phyloP scores from a whole-genome alignment of 2,113 vertebrate species.

The Corythornis madagascariensis region DNA sequence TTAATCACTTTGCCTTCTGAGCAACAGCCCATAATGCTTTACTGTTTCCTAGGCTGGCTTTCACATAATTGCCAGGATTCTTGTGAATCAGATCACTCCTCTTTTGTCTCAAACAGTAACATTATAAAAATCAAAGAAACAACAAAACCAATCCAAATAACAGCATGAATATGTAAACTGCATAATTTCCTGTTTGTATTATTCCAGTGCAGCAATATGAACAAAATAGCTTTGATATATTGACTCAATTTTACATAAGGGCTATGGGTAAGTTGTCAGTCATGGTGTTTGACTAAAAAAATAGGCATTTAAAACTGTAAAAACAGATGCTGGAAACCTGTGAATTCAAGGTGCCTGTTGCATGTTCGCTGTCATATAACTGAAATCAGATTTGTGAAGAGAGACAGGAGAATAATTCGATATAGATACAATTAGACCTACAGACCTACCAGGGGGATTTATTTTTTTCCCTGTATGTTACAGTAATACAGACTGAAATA shows the following conservation, averaged over 20 bases:
- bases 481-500: neutral
- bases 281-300: neutral
- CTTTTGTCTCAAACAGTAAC: conserved; percentile 50
- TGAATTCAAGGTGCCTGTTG: neutral
- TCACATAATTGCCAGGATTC: conserved; percentile 14
- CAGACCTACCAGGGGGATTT: neutral
- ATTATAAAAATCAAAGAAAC: conserved; percentile 10
- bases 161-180: conserved; percentile 3
- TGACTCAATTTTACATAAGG: neutral
- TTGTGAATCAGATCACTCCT: conserved; percentile 35
- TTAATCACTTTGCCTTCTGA: neutral
- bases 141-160: neutral
- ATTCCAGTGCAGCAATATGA: neutral
- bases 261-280: neutral
- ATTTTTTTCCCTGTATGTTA: neutral
- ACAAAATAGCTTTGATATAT: neutral
- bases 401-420: neutral
- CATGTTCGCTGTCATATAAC: neutral
- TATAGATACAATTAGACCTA: neutral
- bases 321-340: neutral
- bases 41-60: conserved; percentile 27
- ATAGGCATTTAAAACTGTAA: neutral
- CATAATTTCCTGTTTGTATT: conserved; percentile 25
- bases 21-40: conserved; percentile 48
- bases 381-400: neutral